These are phyloP conservation scores for Drymonia ruficornis DNA, from an alignment of 2,888 invertebrate species.

Conservation along the genomic window DNA sequence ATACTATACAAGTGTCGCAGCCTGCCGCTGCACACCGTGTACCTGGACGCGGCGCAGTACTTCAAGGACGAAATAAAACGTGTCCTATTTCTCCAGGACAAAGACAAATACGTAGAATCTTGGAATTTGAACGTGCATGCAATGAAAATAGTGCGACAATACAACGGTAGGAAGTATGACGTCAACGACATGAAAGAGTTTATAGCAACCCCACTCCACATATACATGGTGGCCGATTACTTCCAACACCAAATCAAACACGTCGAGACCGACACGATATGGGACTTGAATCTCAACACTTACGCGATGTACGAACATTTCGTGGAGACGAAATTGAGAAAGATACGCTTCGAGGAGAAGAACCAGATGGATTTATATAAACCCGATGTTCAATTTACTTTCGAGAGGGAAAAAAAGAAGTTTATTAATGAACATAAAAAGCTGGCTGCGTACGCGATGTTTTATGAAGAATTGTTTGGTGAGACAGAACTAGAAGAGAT, in stretches of 20 bases:
- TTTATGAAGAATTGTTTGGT: neutral
- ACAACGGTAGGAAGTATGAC: neutral
- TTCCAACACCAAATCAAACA: conserved; percentile 13
- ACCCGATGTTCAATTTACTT: conserved; percentile 10
- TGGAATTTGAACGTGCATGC: conserved; percentile 2
- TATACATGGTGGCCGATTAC: conserved; percentile 12
- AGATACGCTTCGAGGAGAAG: conserved; percentile 16
- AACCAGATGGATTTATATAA: conserved; percentile 13
- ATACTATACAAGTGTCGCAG: neutral
- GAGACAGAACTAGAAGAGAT: conserved; percentile 7
- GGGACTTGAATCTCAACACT: conserved; percentile 13
- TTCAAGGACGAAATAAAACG: conserved; percentile 14
- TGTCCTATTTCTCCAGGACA: neutral
- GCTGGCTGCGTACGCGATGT: conserved; percentile 13
- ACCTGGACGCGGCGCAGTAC: conserved; percentile 10
- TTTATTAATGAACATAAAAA: conserved; percentile 15
- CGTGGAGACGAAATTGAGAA: conserved; percentile 13
- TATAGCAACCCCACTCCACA: conserved; percentile 7
- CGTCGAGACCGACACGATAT: conserved; percentile 4
- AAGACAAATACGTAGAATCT: conserved; percentile 5
- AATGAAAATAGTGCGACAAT: neutral
- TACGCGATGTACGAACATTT: conserved; percentile 14
- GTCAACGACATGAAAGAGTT: neutral
- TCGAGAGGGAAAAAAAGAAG: conserved; percentile 12
- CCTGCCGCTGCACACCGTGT: conserved; percentile 9